Conservation (phyloP, 2,888 invertebrate species). For the Poecilobothrus nobilitatus region DNA sequence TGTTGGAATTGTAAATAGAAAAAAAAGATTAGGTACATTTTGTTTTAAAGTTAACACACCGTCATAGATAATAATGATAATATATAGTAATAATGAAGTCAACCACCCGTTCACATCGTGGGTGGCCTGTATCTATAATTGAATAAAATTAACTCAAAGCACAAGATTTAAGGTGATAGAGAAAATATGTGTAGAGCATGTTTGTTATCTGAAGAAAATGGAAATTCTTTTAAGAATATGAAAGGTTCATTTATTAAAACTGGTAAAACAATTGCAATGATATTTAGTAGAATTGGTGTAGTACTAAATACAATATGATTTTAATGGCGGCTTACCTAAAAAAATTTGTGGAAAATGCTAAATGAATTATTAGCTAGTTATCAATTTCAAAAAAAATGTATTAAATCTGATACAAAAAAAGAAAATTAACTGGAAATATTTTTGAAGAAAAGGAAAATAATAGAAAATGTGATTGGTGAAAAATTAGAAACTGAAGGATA, state of each 20-base stretch:
- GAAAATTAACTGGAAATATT: slow-evolving; percentile 28
- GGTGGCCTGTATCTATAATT: too few relatives aligned
- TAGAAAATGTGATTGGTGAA: slow-evolving; percentile 14
- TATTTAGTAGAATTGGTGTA: neutral
- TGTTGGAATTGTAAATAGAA: too few relatives aligned
- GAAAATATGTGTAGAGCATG: slow-evolving; percentile 2
- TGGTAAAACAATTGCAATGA: neutral
- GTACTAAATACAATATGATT: neutral
- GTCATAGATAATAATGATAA: too few relatives aligned
- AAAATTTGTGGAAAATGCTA: slow-evolving; percentile 50
- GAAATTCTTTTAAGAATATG: neutral
- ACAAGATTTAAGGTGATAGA: too few relatives aligned
- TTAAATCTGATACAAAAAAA: slow-evolving; percentile 40
- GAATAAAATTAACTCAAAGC: too few relatives aligned
- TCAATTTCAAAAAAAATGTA: slow-evolving; percentile 45
- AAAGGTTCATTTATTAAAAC: neutral
- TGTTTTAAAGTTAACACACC: too few relatives aligned
- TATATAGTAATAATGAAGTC: too few relatives aligned
- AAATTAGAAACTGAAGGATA: neutral
- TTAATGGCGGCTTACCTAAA: slow-evolving; percentile 53
- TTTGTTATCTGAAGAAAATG: neutral
- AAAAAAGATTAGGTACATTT: too few relatives aligned
- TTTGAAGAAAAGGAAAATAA: slow-evolving; percentile 19
- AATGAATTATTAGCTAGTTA: slow-evolving; percentile 46
- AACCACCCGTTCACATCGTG: too few relatives aligned